Evolutionary conservation across 2,888 invertebrate species (phyloP), one percentile per base, ranked within the genome.

Genomic region (Eugnorisma glareosa): DNA sequence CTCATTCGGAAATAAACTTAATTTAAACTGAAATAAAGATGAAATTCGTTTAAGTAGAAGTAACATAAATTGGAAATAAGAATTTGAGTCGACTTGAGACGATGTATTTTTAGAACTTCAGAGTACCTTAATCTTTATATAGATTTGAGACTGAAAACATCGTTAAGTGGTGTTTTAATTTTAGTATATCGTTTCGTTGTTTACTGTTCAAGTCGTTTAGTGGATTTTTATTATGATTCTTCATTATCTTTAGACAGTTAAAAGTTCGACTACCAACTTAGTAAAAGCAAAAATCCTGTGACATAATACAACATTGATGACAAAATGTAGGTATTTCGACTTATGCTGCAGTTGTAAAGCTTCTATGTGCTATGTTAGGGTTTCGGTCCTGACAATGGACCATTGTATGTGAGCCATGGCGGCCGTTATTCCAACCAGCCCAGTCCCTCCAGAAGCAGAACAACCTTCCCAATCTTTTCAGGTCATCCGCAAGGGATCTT

Each of bases 71-170:
- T 21, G 35, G 61, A 11, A 35, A 61, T 21, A 61, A 21, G 11
- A 21, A 61, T 35, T 35, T 35, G 21, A 35, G 35, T 5, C 4
- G 5, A 11, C 61, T 35, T 21, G 5, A 35, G 24, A 24, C 45
- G 43, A 10, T 73, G 48, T 87, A 87, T 86, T 84, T 82, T 76
- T 86, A 82, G 82, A 73, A 24, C 64, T 81, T 74, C 75, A 51
- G 78, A 82, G 73, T 79, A 70, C 28, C 57, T 57, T 31, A 76
- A 75, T 74, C 81, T 86, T 85, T 75, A 75, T 75, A 75, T 83
- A 83, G 73, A 69, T 81, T 79, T 67, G 43, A 77, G 70, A 67
- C 69, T 72, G 68, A 54, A 66, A 68, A 67, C 57, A 57, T 67
- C 68, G 66, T 59, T 77, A 67, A 77, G 75, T 79, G 72, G 59